These are phyloP conservation scores for Spisula solida DNA, from an alignment of 2,888 invertebrate genomes.

Conservation along the genomic window DNA sequence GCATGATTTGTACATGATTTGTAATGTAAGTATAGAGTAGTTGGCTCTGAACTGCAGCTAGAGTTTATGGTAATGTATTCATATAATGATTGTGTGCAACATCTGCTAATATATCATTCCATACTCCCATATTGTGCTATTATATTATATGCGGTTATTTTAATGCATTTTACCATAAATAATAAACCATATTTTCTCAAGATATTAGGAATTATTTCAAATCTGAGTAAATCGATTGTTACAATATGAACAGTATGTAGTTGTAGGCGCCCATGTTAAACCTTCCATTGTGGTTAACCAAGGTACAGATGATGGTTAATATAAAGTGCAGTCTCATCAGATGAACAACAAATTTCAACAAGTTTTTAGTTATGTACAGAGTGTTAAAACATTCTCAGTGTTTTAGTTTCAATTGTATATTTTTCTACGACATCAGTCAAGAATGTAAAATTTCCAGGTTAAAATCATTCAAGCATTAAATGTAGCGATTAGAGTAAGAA, in stretches of 20 bases:
- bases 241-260: not conserved
- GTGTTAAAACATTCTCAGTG: too few relatives aligned
- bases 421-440: too few relatives aligned
- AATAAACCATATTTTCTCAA: not conserved
- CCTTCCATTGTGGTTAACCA: not conserved
- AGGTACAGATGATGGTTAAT: too few relatives aligned
- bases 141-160: not conserved
- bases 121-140: not conserved
- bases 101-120: not conserved
- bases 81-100: not conserved
- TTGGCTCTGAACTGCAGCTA: not conserved
- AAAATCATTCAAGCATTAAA: too few relatives aligned
- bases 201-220: not conserved
- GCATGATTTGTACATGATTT: not conserved
- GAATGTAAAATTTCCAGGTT: too few relatives aligned
- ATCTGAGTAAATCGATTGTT: not conserved
- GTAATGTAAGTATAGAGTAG: not conserved
- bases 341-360: too few relatives aligned
- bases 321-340: too few relatives aligned
- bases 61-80: not conserved
- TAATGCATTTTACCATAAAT: slow-evolving; percentile 5
- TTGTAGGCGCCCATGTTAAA: not conserved
- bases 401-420: too few relatives aligned
- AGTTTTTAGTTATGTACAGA: too few relatives aligned
- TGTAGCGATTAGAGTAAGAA: too few relatives aligned